phyloP scores from a whole-genome alignment of 2,888 invertebrate genomes.

The Mythimna impura region DNA sequence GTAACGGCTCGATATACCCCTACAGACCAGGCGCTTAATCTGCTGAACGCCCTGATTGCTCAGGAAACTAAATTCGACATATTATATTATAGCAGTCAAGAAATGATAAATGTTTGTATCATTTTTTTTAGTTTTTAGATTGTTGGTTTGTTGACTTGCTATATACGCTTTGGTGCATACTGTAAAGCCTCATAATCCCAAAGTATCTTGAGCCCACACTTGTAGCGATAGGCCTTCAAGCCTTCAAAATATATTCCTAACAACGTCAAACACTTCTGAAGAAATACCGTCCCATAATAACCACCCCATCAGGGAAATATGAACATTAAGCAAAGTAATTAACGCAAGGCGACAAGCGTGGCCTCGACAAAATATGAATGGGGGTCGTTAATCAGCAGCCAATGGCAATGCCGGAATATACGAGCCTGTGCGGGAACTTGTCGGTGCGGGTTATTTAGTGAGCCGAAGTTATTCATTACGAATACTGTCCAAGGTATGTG shows the following conservation, averaged over 20 bases:
- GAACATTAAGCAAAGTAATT: slow-evolving; percentile 51
- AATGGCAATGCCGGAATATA: slow-evolving; percentile 35
- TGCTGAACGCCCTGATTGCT: too few relatives aligned
- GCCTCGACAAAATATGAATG: slow-evolving; percentile 60
- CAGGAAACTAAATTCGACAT: too few relatives aligned
- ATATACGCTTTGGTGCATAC: too few relatives aligned
- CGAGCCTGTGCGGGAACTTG: slow-evolving; percentile 22
- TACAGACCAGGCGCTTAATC: too few relatives aligned
- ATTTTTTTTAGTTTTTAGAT: too few relatives aligned
- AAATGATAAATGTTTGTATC: too few relatives aligned
- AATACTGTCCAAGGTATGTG: slow-evolving; percentile 1
- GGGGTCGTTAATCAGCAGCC: slow-evolving; percentile 55
- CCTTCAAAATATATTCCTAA: background rate
- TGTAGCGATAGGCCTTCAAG: background rate
- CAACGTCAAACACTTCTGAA: background rate
- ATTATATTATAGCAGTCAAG: too few relatives aligned
- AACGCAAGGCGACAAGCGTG: slow-evolving; percentile 44
- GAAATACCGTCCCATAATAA: slow-evolving; percentile 24
- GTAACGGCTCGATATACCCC: too few relatives aligned
- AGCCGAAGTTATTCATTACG: slow-evolving; percentile 5
- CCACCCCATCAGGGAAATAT: slow-evolving; percentile 31
- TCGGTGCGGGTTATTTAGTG: slow-evolving; percentile 24
- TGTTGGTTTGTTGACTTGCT: too few relatives aligned
- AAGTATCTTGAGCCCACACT: background rate
- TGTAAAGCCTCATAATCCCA: too few relatives aligned